Base-by-base conservation (phyloP, 2,797 vertebrate species). In the Ctenopoma multispine region DNA sequence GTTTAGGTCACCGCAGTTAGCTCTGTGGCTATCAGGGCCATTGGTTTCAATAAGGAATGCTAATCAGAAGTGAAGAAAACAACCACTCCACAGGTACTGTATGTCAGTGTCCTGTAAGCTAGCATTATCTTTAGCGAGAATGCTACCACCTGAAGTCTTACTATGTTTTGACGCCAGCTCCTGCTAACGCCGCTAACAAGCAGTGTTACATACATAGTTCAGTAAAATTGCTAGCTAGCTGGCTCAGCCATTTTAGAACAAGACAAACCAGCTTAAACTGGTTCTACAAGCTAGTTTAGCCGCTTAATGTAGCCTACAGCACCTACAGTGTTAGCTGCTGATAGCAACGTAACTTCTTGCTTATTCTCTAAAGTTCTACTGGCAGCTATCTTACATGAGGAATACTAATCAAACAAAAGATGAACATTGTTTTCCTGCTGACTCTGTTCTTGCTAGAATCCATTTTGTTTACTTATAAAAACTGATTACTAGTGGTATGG, bases 121-220 rank as follows among this genome's bases (percentile, higher is more conserved):
- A 17, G 62, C 23, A 43, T 29, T 17, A 6, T 18, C 14, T 43
- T 43, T 17, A 43, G 17, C 15, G 10, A 43, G 41, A 57, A 38
- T 1, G 36, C 60, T 48, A 23, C 67, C 59, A 77, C 73, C 81
- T 61, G 24, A 73, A 76, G 85, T 82, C 79, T 84, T 78, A 80
- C 47, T 58, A 2, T 56, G 44, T 43, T 41, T 72, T 54, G 11
- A 24, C 18, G 15, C 34, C 69, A 63, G n/a, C 34, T 54, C 36
- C 14, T 43, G 41, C 9, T 54, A 38, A 72, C 18, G 12, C 15
- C 3, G 34, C 17, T 63, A n/a, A 50, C n/a, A n/a, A n/a, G n/a
- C 21, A 7, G 3, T 38, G 8, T 12, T n/a, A n/a, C n/a, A n/a
- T 38, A 38, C 23, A 9, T 20, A 27, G 15, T 36, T 41, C 14